A percentile compares a stretch with the other conserved stretches of the same genome.
phyloP scores from a whole-genome alignment of 2,888 invertebrate genomes.

The Tipula helvola region DNA sequence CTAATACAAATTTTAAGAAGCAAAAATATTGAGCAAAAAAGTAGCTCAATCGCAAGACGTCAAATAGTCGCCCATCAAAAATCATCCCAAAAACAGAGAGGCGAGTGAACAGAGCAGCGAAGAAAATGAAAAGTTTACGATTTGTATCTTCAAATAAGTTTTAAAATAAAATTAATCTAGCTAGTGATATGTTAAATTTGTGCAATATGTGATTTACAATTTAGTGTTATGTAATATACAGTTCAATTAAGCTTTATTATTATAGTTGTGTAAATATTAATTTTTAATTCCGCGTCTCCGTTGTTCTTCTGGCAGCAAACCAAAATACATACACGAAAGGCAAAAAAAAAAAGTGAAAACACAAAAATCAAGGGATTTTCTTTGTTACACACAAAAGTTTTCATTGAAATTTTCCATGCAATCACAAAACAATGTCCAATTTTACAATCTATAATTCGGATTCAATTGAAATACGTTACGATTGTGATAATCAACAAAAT shows the following conservation, averaged over 20 bases:
- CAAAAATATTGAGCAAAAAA: neutral
- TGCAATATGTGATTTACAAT: neutral
- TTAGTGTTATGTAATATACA: neutral
- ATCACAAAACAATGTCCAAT: neutral
- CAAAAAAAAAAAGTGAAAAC: neutral
- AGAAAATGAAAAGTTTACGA: neutral
- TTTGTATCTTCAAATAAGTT: neutral
- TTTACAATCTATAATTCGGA: conserved; percentile 11
- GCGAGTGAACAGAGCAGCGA: neutral
- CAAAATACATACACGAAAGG: neutral
- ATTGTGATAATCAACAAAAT: neutral
- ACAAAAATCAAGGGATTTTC: neutral
- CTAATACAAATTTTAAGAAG: neutral
- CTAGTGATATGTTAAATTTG: neutral
- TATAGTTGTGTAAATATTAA: neutral
- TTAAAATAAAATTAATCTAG: neutral
- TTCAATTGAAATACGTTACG: neutral
- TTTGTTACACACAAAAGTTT: neutral
- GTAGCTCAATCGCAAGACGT: neutral
- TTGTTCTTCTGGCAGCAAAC: neutral
- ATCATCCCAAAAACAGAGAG: neutral
- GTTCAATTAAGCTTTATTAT: neutral
- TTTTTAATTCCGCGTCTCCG: neutral
- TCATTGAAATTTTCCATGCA: neutral
- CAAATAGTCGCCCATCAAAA: neutral